Evolutionary conservation across 2,797 vertebrate species (phyloP).

Genomic region (Platalea minor): DNA sequence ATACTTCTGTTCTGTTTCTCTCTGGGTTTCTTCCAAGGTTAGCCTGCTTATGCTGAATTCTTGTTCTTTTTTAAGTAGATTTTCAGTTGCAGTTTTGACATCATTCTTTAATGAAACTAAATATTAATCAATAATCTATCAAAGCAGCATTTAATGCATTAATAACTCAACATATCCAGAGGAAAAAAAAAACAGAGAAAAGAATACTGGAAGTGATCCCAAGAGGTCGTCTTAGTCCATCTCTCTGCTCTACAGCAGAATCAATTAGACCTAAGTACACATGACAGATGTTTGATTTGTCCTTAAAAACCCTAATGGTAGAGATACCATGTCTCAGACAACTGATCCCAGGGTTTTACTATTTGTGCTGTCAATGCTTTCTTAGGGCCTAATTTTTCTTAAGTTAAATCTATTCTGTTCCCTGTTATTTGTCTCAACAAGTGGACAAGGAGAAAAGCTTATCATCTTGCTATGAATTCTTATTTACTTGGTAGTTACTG

Average conservation of each 20-base stretch:
- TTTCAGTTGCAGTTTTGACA: not conserved
- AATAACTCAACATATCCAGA: not conserved
- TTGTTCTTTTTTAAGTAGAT: constrained; percentile 36
- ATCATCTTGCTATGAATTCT: not conserved
- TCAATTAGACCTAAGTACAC: constrained; percentile 29
- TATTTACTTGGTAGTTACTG: not conserved
- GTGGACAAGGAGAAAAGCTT: not conserved
- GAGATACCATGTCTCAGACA: not conserved
- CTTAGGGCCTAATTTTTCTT: not conserved
- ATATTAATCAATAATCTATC: not conserved
- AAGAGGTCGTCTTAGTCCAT: not conserved
- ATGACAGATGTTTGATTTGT: constrained; percentile 37
- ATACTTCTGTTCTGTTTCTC: not conserved
- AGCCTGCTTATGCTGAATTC: constrained; percentile 26
- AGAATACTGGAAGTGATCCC: not conserved
- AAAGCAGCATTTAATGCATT: not conserved
- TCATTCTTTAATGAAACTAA: constrained; percentile 55
- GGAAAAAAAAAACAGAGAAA: not conserved
- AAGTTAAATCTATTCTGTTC: not conserved
- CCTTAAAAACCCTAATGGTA: constrained; percentile 14
- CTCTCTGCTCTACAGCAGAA: not conserved
- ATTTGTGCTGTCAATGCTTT: not conserved
- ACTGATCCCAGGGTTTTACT: not conserved
- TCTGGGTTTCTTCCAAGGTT: constrained; percentile 13
- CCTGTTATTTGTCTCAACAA: not conserved